These are phyloP conservation scores for Podarcis raffonei DNA, from an alignment of 2,113 vertebrate species.

Conservation along the genomic window DNA sequence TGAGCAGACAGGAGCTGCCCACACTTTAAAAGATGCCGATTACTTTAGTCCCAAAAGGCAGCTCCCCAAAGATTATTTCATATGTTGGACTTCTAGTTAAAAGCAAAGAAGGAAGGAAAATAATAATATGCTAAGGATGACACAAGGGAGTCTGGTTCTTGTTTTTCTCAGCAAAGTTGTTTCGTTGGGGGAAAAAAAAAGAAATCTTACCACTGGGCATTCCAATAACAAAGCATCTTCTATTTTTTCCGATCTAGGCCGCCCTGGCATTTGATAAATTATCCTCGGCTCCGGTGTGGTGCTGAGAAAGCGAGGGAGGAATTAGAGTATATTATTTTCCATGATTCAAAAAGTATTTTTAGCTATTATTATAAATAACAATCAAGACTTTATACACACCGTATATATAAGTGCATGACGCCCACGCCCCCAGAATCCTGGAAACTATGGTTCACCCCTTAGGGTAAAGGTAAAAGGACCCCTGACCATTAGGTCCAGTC, in stretches of 20 bases:
- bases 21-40: not conserved
- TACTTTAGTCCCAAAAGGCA: not conserved
- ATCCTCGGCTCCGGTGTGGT: conserved; percentile 82
- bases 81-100: not conserved
- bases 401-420: no score
- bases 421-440: no score
- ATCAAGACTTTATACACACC: no score
- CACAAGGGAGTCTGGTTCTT: not conserved
- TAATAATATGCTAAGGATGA: not conserved
- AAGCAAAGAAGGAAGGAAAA: not conserved
- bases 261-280: conserved; percentile 88
- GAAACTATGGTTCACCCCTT: no score
- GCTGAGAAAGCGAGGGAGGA: conserved; percentile 64
- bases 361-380: conserved; percentile 42
- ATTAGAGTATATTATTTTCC: conserved; percentile 58
- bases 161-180: not conserved
- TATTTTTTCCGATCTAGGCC: conserved; percentile 90
- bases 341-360: conserved; percentile 49
- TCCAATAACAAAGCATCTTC: conserved; percentile 94
- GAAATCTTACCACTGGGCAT: conserved; percentile 88
- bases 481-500: no score
- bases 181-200: conserved; percentile 29
- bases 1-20: not conserved
- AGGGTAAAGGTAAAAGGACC: no score
- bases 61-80: not conserved